Evolutionary conservation across 1,140 invertebrate genomes (phyloP).

Genomic region (Zaprionus tsacasi): DNA sequence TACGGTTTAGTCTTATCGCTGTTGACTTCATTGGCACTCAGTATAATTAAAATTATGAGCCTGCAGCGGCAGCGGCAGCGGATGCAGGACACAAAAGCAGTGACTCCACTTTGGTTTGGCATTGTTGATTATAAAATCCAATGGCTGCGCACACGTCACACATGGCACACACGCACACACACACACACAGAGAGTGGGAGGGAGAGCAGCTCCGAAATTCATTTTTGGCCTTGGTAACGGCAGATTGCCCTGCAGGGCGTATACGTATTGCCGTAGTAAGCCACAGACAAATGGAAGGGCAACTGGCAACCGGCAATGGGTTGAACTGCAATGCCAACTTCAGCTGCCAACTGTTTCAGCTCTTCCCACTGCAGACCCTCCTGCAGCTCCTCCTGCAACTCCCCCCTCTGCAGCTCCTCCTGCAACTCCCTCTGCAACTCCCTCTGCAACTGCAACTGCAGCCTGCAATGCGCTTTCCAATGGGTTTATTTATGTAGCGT

Average conservation of each 20-base stretch:
- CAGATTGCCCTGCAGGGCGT: conserved; percentile 29
- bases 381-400: conserved; percentile 28
- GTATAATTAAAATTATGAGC: conserved; percentile 82
- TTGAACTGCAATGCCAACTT: conserved; percentile 46
- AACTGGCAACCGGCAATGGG: conserved; percentile 23
- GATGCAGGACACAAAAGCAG: conserved; percentile 63
- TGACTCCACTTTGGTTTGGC: conserved; percentile 65
- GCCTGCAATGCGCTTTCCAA: conserved; percentile 71
- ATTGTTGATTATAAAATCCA: conserved; percentile 82
- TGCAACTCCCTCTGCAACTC: conserved; percentile 19
- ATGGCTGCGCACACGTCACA: conserved; percentile 61
- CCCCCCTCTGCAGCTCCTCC: conserved; percentile 25
- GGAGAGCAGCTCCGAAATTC: conserved; percentile 48
- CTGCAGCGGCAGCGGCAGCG: conserved; percentile 42
- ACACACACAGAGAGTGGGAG: neutral
- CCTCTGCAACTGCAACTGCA: conserved; percentile 34
- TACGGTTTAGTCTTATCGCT: conserved; percentile 74
- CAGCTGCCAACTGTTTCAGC: neutral
- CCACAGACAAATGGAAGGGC: conserved; percentile 45
- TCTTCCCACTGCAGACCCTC: conserved; percentile 14
- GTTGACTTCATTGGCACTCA: conserved; percentile 82
- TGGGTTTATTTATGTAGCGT: conserved; percentile 80
- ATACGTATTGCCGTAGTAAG: conserved; percentile 26
- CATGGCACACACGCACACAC: conserved; percentile 45
- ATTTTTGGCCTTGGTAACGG: conserved; percentile 37